Conservation (phyloP, 2,888 invertebrate genomes). For the Agonopterix arenella region DNA sequence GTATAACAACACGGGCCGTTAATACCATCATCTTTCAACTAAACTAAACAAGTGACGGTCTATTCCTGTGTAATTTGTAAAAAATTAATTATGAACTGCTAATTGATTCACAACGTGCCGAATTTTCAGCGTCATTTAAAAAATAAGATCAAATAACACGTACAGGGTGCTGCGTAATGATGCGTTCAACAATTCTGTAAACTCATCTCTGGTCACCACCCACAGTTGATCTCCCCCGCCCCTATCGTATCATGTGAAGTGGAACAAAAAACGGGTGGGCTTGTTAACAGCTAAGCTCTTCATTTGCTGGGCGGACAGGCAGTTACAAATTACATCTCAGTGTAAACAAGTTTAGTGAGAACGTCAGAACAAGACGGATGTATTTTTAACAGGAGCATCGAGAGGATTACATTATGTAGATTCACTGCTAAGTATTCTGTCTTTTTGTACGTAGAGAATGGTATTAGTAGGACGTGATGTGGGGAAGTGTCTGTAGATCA, state of each 20-base stretch:
- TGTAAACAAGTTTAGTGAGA: slow-evolving; percentile 46
- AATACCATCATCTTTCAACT: no score
- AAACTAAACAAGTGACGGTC: no score
- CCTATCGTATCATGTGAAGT: background rate
- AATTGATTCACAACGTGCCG: slow-evolving; percentile 13
- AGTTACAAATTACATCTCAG: slow-evolving; percentile 37
- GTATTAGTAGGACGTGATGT: no score
- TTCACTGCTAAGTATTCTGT: no score
- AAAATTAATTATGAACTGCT: no score
- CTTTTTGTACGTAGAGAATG: no score
- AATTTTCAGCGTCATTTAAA: slow-evolving; percentile 37
- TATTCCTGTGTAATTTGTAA: no score
- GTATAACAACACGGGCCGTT: no score
- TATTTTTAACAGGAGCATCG: slow-evolving; percentile 35
- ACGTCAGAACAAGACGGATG: slow-evolving; percentile 49
- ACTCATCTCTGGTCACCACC: slow-evolving; percentile 38
- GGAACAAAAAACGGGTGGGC: background rate
- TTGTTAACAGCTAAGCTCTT: slow-evolving; percentile 11
- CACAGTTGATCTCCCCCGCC: slow-evolving; percentile 16
- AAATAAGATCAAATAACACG: slow-evolving; percentile 34
- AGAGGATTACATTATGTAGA: slow-evolving; percentile 15
- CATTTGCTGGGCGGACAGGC: slow-evolving; percentile 13
- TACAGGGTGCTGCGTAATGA: slow-evolving; percentile 42
- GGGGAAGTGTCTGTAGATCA: no score
- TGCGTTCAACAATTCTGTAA: slow-evolving; percentile 48